Evolutionary conservation across 2,113 vertebrate species (phyloP).

Genomic region (Eolophus roseicapilla): DNA sequence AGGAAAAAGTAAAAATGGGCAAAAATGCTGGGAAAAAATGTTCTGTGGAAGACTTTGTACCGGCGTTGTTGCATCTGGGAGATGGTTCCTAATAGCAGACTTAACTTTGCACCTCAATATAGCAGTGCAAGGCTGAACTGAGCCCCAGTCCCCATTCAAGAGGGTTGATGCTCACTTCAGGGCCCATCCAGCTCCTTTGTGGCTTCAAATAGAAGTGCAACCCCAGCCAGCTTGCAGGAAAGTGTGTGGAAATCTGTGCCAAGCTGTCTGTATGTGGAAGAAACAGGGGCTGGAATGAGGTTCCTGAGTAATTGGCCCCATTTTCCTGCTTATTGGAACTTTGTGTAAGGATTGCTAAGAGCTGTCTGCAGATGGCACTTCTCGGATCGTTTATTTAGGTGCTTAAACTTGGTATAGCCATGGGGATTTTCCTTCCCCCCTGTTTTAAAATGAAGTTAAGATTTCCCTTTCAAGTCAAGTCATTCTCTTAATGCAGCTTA

Average conservation of each 20-base stretch:
- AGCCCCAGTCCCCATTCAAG: accelerated
- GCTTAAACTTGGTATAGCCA: neutral
- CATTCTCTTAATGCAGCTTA: neutral
- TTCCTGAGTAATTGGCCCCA: neutral
- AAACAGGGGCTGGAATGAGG: neutral
- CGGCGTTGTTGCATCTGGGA: neutral
- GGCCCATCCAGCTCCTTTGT: neutral
- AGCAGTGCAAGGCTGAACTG: neutral
- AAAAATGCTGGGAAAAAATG: neutral
- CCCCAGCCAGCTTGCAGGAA: neutral
- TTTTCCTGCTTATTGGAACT: neutral
- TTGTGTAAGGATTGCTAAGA: accelerated
- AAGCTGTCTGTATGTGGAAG: neutral
- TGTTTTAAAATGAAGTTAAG: neutral
- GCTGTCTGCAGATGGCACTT: accelerated
- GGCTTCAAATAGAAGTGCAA: neutral
- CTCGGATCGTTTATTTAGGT: neutral
- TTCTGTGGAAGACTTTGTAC: neutral
- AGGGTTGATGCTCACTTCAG: neutral
- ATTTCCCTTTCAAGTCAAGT: neutral
- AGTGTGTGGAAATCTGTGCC: neutral
- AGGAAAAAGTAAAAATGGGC: neutral
- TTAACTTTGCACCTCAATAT: accelerated
- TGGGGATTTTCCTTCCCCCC: accelerated
- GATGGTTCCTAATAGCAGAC: accelerated